Base-by-base conservation (phyloP, 2,888 invertebrate species). In the Melieria crassipennis region DNA sequence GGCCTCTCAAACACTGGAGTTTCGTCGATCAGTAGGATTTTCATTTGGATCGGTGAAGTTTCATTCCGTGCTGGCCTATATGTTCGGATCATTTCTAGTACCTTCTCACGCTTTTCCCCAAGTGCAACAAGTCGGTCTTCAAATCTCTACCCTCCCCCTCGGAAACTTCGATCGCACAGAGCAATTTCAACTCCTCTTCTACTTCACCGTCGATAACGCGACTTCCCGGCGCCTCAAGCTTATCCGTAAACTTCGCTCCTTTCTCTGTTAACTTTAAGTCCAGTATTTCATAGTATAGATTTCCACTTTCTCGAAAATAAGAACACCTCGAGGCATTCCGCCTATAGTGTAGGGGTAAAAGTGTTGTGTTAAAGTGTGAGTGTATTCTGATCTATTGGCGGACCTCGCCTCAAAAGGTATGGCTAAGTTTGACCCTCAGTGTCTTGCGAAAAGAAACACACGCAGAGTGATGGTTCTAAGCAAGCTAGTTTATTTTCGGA, bases 281-380 rank as follows among this genome's bases (percentile, higher is more conserved):
- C 1, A 75, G 45, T 10, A 74, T 60, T 7, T 63, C 65, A 5
- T 71, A n/a, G n/a, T n/a, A n/a, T n/a, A n/a, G 30, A 30, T 30
- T 30, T 30, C 30, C 30, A 30, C 30, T 30, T 30, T 30, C 30
- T 30, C 30, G 30, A 30, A 30, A 30, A 30, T 30, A 3, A 30
- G 30, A 30, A 1, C 30, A 30, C 30, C 30, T 30, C 30, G 30
- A 30, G 16, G 30, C 30, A 2, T 30, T 30, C 30, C 30, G 3
- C 30, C 30, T 30, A n/a, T n/a, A n/a, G n/a, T n/a, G n/a, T n/a
- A n/a, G n/a, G n/a, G n/a, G n/a, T n/a, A n/a, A n/a, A n/a, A n/a
- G n/a, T n/a, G n/a, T n/a, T n/a, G n/a, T n/a, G n/a, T n/a, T n/a
- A n/a, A n/a, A n/a, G n/a, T n/a, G n/a, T n/a, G n/a, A n/a, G n/a